Evolutionary conservation across 2,797 vertebrate species (phyloP), one percentile per base, ranked within the genome.

Genomic region (Acanthiza pusilla): DNA sequence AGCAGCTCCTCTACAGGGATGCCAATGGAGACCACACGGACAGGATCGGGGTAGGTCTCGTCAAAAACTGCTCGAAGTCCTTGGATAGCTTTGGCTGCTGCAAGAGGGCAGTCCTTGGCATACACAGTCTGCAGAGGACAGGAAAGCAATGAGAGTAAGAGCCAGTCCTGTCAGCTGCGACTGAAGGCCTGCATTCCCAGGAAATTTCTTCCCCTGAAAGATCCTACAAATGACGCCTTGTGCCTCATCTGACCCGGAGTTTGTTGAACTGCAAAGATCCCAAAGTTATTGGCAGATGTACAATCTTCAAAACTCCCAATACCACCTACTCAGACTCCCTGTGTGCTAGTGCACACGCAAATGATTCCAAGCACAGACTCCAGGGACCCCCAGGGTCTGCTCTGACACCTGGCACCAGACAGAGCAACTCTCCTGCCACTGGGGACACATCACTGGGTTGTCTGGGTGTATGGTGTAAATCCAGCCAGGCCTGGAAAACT

Each of bases 31-130:
- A 99, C 99, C 1, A 99, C 99, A 9, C 99, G 98, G 47, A 99
- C 99, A 0, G 99, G 99, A 96, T 99, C 99, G 0, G 99, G 99
- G 92, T 99, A 99, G 8, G 99, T 99, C 97, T 99, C 99, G 0
- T 99, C 99, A 80, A 99, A 99, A 84, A 99, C 99, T 2, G 99
- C 99, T 7, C 99, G 98, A 93, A 99, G 97, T 19, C 99, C 99
- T 96, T 99, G 99, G 92, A 99, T 99, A 54, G 99, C 99, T 97
- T 99, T 99, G 45, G 99, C 99, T 68, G 97, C 98, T 12, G 99
- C 99, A 0, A 99, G 98, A 7, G 99, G 96, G 26, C 99, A 98
- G 1, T 99, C 99, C 97, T 98, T 98, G 85, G 99, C 98, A 3
- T 99, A 99, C 15, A 99, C 98, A 0, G 97, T 89, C 99, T 99